Conservation (phyloP, 2,113 vertebrate genomes). For the Myrmecobius fasciatus region DNA sequence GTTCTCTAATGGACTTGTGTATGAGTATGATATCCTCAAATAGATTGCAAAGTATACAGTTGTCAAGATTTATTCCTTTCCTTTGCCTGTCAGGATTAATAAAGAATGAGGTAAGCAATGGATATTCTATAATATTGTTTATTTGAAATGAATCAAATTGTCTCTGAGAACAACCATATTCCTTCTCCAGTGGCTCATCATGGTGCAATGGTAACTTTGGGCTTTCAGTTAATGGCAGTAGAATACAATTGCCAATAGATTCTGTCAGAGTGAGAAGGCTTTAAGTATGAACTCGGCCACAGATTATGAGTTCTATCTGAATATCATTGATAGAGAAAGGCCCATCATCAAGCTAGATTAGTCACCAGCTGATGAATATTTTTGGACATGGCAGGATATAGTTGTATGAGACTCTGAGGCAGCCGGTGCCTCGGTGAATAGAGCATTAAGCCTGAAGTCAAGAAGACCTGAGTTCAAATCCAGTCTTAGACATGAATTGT, state of each 20-base stretch:
- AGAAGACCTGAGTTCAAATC: not conserved
- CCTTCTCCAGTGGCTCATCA: not conserved
- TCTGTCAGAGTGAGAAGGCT: not conserved
- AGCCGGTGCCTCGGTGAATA: not conserved
- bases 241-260: not conserved
- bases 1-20: conserved; percentile 17
- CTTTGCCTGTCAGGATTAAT: not conserved
- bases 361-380: not conserved
- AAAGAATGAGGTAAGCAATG: not conserved
- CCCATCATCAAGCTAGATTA: not conserved
- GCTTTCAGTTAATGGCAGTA: not conserved
- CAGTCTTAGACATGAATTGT: not conserved
- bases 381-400: not conserved
- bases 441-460: not conserved
- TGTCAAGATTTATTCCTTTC: too few species aligned
- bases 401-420: not conserved
- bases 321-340: not conserved
- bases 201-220: not conserved
- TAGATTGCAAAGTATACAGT: not conserved
- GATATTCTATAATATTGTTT: not conserved
- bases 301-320: not conserved
- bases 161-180: not conserved
- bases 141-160: conserved; percentile 22
- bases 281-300: not conserved
- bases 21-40: not conserved